Percentiles rank a stretch among this genome's conserved stretches.
phyloP scores from a whole-genome alignment of 1,140 invertebrate genomes.

The Formica exsecta region DNA sequence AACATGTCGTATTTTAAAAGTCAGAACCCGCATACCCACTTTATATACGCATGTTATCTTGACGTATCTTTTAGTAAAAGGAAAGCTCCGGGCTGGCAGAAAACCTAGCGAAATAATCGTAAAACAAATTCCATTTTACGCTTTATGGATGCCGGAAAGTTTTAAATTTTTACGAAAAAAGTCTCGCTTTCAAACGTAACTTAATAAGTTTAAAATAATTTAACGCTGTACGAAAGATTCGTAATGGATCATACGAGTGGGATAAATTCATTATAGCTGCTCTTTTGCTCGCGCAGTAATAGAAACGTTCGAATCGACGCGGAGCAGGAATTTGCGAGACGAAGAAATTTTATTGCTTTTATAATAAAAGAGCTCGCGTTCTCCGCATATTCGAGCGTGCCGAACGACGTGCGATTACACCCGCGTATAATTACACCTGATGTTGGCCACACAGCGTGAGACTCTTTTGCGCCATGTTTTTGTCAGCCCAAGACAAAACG shows the following conservation, averaged over 20 bases:
- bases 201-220: conserved; percentile 10
- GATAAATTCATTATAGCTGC: neutral
- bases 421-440: conserved; percentile 41
- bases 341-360: conserved; percentile 52
- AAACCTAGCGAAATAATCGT: neutral
- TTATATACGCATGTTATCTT: neutral
- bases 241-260: neutral
- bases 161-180: neutral
- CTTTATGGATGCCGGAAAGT: neutral
- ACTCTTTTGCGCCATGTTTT: conserved; percentile 56
- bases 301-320: neutral
- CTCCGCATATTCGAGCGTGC: conserved; percentile 17
- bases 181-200: neutral
- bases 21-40: neutral
- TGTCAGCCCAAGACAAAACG: conserved; percentile 27
- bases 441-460: conserved; percentile 59
- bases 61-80: neutral
- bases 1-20: neutral
- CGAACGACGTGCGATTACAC: conserved; percentile 11
- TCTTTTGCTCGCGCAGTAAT: neutral
- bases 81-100: neutral
- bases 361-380: conserved; percentile 8
- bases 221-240: neutral
- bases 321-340: conserved; percentile 2
- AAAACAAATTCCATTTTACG: neutral